Evolutionary conservation across 30 jellyfish, hydroid and myxozoan species (phyloP), one percentile per base, ranked within the genome.

Genomic region (Chironex yamaguchii): DNA sequence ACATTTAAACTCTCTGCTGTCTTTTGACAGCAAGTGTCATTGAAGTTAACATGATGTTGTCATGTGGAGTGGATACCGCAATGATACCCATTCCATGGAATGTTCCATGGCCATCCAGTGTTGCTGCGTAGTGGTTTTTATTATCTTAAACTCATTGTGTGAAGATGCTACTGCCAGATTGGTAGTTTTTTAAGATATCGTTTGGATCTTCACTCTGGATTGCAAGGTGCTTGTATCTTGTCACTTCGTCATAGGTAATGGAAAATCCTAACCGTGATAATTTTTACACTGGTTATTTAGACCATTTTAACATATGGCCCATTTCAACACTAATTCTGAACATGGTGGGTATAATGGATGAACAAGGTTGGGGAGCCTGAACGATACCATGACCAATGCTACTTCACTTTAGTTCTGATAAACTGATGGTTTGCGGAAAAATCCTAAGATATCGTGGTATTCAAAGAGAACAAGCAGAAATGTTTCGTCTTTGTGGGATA

Each of bases 221-320:
- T 22, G 42, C 91, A 66, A 74, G 29, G 29, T 80, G 91, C 42
- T 80, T 64, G 29, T 22, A 80, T 48, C 91, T 31, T 21, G 89
- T 80, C 52, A 80, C 89, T 66, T 80, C 91, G 29, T 67, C 79
- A 42, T 80, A 80, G 82, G 67, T 25, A 30, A 80, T 71, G 71
- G 76, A 21, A 35, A 80, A 79, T 62, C 90, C 90, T 23, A 80
- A 72, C 22, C 64, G 9, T 21, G 24, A 23, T 32, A 80, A 25
- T 67, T 80, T 58, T 13, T 36, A 30, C 36, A 77, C 62, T 29
- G 65, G 83, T 89, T 89, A 80, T 58, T 66, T 65, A 22, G 91
- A 80, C 20, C 76, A n/a, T n/a, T n/a, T 89, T 63, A 80, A 67
- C 29, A 66, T 89, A 80, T 80, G 91, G 64, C 67, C 90, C 29